Evolutionary conservation across 2,888 invertebrate genomes (phyloP).

Genomic region (Strigamia maritima): DNA sequence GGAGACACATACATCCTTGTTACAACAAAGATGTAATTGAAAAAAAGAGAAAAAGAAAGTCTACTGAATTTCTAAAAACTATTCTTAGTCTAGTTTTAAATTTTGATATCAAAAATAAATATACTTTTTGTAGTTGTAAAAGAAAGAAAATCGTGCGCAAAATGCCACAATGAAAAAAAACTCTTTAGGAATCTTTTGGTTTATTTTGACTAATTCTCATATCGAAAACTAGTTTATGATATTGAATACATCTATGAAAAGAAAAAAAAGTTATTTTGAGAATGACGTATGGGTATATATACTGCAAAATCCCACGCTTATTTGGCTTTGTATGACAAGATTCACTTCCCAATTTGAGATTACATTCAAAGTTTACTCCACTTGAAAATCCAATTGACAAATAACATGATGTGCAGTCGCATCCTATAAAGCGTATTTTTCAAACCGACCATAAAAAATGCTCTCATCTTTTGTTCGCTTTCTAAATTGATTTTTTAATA

Average conservation of each 20-base stretch:
- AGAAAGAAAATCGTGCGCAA: too few species aligned
- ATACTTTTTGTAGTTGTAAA: too few species aligned
- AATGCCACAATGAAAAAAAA: too few species aligned
- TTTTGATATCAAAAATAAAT: too few species aligned
- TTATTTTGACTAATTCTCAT: too few species aligned
- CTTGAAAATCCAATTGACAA: slow-evolving; percentile 24
- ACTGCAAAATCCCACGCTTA: not conserved
- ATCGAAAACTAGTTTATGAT: not conserved
- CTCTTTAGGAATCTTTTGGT: too few species aligned
- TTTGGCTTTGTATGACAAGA: slow-evolving; percentile 13
- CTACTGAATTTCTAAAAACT: too few species aligned
- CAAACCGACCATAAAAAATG: not conserved
- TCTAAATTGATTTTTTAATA: not conserved
- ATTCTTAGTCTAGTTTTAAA: too few species aligned
- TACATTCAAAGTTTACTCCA: slow-evolving; percentile 18
- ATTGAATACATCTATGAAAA: not conserved
- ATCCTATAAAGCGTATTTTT: not conserved
- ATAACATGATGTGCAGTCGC: slow-evolving; percentile 18
- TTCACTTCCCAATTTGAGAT: slow-evolving; percentile 23
- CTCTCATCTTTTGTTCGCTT: not conserved
- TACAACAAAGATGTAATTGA: not conserved
- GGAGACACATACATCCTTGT: not conserved
- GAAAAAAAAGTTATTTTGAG: not conserved
- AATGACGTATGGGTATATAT: not conserved
- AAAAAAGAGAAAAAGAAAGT: not conserved